Evolutionary conservation across 1,140 invertebrate genomes (phyloP).

Genomic region (Heliconius hewitsoni): DNA sequence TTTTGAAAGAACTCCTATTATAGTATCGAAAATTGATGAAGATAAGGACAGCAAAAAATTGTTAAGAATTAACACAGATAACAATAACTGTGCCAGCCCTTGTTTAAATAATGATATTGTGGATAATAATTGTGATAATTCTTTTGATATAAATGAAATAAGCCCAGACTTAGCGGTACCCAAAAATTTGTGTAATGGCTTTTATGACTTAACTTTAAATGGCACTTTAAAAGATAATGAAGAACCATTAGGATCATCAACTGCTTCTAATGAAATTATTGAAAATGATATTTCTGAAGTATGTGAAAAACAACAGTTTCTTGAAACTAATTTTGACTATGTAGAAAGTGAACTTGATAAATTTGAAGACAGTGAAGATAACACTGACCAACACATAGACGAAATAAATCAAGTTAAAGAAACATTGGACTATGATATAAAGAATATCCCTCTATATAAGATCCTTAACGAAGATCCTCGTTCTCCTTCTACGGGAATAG

Average conservation of each 20-base stretch:
- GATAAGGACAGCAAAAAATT: slow-evolving; percentile 43
- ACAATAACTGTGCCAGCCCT: slow-evolving; percentile 59
- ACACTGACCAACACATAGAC: slow-evolving; percentile 17
- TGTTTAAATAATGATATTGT: slow-evolving; percentile 51
- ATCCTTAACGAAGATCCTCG: slow-evolving; percentile 71
- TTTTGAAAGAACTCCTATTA: slow-evolving; percentile 73
- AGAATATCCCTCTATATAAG: slow-evolving; percentile 58
- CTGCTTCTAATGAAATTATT: slow-evolving; percentile 69
- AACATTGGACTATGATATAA: slow-evolving; percentile 42
- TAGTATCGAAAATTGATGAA: slow-evolving; percentile 56
- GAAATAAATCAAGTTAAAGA: slow-evolving; percentile 34
- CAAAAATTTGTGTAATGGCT: slow-evolving; percentile 69
- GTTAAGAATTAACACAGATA: slow-evolving; percentile 42
- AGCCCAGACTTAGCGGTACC: slow-evolving; percentile 60
- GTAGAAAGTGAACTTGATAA: slow-evolving; percentile 58
- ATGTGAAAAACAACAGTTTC: slow-evolving; percentile 52
- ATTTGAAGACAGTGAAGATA: slow-evolving; percentile 54
- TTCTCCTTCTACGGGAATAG: slow-evolving; percentile 75
- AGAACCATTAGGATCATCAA: slow-evolving; percentile 69
- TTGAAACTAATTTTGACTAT: slow-evolving; percentile 81
- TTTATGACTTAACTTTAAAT: slow-evolving; percentile 65
- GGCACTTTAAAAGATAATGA: slow-evolving; percentile 62
- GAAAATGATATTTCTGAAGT: slow-evolving; percentile 59
- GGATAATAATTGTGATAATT: slow-evolving; percentile 49
- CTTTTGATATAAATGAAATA: slow-evolving; percentile 47